Percentiles rank a stretch among this genome's conserved stretches.
These are phyloP conservation scores for Epistrophe grossulariae DNA, from an alignment of 2,888 invertebrate genomes.

Conservation along the genomic window DNA sequence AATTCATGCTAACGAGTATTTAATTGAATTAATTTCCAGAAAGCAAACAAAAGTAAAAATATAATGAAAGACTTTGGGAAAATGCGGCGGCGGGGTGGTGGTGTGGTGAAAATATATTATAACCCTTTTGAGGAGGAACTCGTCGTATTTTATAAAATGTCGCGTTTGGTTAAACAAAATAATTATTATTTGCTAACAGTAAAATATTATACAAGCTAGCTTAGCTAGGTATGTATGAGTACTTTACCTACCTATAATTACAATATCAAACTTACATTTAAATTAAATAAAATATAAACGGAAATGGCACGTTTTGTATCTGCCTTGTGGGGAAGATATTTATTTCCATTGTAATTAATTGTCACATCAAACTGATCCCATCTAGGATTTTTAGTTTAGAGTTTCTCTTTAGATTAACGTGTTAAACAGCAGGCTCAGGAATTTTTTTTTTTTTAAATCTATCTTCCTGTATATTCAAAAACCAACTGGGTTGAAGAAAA, in stretches of 20 bases:
- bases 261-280: constrained; percentile 2
- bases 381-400: background rate
- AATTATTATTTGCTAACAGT: constrained; percentile 11
- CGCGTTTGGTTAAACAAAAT: constrained; percentile 28
- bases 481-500: no score
- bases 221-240: background rate
- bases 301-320: background rate
- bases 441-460: no score
- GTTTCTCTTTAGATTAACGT: background rate
- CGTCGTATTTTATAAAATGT: background rate
- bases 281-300: constrained; percentile 5
- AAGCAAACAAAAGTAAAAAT: constrained; percentile 4
- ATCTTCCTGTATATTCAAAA: no score
- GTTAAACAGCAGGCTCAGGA: background rate
- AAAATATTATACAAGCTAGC: no score
- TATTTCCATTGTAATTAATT: constrained; percentile 4
- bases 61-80: constrained; percentile 16
- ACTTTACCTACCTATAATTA: background rate
- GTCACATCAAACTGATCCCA: background rate
- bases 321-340: background rate
- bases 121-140: background rate
- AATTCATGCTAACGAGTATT: constrained; percentile 34
- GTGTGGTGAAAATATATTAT: background rate
- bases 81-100: background rate
- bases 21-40: constrained; percentile 18